Evolutionary conservation across 2,797 vertebrate genomes (phyloP).

Genomic region (Otus scops): DNA sequence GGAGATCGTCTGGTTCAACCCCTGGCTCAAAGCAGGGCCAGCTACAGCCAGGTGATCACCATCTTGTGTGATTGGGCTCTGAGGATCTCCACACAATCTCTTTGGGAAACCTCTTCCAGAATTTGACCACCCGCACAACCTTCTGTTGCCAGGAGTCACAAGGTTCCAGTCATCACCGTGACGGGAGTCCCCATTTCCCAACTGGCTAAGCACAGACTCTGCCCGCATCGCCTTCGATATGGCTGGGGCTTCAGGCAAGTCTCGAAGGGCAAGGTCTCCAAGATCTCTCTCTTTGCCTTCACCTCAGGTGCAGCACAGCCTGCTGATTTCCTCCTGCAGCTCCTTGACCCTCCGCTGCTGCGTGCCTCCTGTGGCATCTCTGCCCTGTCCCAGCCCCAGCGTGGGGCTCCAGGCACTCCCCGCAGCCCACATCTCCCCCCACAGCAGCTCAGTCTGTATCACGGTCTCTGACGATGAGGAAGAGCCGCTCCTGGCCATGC

Average conservation of each 20-base stretch:
- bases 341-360: too few species aligned
- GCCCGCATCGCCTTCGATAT: not conserved
- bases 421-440: not conserved
- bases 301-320: not conserved
- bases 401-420: not conserved
- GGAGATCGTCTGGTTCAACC: rapidly evolving
- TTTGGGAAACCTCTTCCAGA: not conserved
- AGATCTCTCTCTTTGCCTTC: not conserved
- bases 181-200: not conserved
- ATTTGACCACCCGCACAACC: not conserved
- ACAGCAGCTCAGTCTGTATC: not conserved
- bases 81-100: not conserved
- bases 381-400: not conserved
- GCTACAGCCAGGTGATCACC: not conserved
- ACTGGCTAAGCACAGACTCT: not conserved
- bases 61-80: not conserved
- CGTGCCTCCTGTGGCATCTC: not conserved
- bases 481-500: not conserved
- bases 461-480: not conserved
- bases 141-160: not conserved
- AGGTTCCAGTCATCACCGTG: not conserved
- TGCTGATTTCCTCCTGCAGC: not conserved
- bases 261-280: not conserved
- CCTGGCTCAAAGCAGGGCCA: too few species aligned
- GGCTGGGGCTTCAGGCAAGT: not conserved